Base-by-base conservation (phyloP, 1,140 invertebrate genomes). In the Zaprionus africanus region DNA sequence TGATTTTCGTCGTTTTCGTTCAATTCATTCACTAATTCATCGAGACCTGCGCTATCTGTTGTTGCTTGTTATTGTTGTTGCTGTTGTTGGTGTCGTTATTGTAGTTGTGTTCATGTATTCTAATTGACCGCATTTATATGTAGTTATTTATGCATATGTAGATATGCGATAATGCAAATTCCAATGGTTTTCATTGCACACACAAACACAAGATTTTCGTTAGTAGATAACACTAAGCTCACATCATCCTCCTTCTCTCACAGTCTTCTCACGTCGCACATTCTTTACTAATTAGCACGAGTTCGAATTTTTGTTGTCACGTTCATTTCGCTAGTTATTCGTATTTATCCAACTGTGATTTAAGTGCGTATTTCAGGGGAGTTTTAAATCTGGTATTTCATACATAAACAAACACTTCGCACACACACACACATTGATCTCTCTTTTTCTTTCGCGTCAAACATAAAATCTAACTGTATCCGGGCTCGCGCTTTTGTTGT, bases 1-100 rank as follows among this genome's bases (percentile, higher is more conserved):
- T 88, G 84, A 88, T 88, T 88, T 88, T 90, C 78, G 83, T 78
- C 83, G 84, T 78, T 88, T 87, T 87, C 88, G 81, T 81, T 84
- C 84, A 84, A 83, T 87, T 87, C 84, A 88, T 88, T 88, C 84
- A 88, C 81, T 88, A 81, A 88, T 84, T 88, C 83, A 83, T 65
- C 64, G 62, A 34, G 19, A 66, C 75, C 24, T 67, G 49, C 67
- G 69, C 58, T 74, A 80, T 80, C 78, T 67, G 38, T 11, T 51
- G 19, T 19, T 51, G 17, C 12, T 51, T 51, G 46, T 51, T 24
- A 13, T 51, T 51, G 19, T 51, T 22, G 3, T 19, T 22, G 46
- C 19, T 24, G 19, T 51, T 51, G 19, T 51, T 17, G 46, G 12
- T 41, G 38, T 41, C n/a, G 38, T 13, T 54, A 34, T 66, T 43